phyloP scores from a whole-genome alignment of 2,888 invertebrate genomes.

The Drosophila quasianomalipes region DNA sequence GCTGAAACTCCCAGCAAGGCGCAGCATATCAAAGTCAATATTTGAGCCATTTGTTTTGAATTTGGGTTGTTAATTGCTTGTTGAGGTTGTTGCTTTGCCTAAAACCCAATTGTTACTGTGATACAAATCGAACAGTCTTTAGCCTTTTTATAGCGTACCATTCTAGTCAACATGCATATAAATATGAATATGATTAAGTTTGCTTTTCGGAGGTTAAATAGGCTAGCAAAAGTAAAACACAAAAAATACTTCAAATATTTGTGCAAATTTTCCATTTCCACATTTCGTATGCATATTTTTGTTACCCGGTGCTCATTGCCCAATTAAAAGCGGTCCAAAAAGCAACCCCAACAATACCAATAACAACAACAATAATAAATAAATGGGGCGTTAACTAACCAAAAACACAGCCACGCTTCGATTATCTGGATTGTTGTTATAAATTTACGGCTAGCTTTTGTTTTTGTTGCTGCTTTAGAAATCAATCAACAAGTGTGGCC shows the following conservation, averaged over 20 bases:
- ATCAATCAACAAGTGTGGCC: conserved; percentile 78
- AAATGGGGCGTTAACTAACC: conserved; percentile 65
- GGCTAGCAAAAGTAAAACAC: conserved; percentile 61
- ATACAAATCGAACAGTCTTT: conserved; percentile 30
- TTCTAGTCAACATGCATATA: conserved; percentile 30
- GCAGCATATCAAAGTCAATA: conserved; percentile 49
- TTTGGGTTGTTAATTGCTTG: neutral
- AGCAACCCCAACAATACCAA: conserved; percentile 10
- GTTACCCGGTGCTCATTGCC: conserved; percentile 50
- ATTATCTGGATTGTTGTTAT: conserved; percentile 34
- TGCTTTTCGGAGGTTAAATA: conserved; percentile 68
- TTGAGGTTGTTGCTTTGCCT: conserved; percentile 41
- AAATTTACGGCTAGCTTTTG: neutral
- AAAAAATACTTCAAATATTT: conserved; percentile 64
- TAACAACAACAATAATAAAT: conserved; percentile 29
- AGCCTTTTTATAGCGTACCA: conserved; percentile 55
- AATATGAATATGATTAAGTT: conserved; percentile 48
- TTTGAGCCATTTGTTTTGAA: conserved; percentile 43
- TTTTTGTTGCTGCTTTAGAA: conserved; percentile 43
- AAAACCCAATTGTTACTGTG: conserved; percentile 58
- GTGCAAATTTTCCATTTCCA: conserved; percentile 73
- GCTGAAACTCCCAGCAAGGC: conserved; percentile 58
- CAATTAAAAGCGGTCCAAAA: conserved; percentile 63
- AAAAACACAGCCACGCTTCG: conserved; percentile 42
- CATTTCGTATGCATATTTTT: conserved; percentile 52